phyloP scores from a whole-genome alignment of 2,113 vertebrate species.

The Rattus norvegicus region GRCr8 NC_086024.1:110309501-110310000 shows the following conservation, averaged over 20 bases:
- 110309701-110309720: neutral
- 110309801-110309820: neutral
- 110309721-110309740: no score
- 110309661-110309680: no score
- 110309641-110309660: neutral
- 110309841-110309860: neutral
- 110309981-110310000: neutral
- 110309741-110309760: neutral
- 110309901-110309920: neutral
- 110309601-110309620: neutral
- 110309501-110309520: slow-evolving; percentile 72
- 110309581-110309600: neutral
- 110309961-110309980: neutral
- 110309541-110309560: neutral
- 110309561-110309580: neutral
- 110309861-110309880: neutral
- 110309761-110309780: neutral
- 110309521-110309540: neutral
- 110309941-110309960: neutral
- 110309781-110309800: neutral
- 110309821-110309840: neutral
- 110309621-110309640: neutral
- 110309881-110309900: neutral
- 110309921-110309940: neutral
- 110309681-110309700: neutral